These are phyloP conservation scores for Bombus superbus DNA, from an alignment of 1,140 invertebrate species.

Conservation along the genomic window DNA sequence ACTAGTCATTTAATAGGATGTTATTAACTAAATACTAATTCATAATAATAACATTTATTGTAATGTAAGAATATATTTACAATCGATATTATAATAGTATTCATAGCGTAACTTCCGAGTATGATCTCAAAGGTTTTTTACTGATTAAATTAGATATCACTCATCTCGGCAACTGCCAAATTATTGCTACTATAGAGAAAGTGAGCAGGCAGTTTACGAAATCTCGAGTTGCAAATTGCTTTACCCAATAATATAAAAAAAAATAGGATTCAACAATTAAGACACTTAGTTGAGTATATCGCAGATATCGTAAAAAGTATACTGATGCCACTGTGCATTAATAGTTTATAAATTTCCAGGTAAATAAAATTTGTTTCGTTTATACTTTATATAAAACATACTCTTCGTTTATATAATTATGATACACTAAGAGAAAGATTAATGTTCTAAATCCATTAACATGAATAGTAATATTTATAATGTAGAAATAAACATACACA, in stretches of 20 bases:
- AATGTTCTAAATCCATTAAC: not conserved
- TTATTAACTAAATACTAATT: slow-evolving; percentile 52
- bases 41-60: slow-evolving; percentile 74
- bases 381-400: slow-evolving; percentile 8
- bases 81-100: slow-evolving; percentile 60
- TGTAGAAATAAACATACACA: not conserved
- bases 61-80: slow-evolving; percentile 77
- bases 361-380: not conserved
- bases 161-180: slow-evolving; percentile 53
- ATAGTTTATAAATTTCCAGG: not conserved
- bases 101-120: slow-evolving; percentile 46
- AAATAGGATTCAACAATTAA: slow-evolving; percentile 71
- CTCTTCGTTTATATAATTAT: not conserved
- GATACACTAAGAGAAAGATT: not conserved
- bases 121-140: slow-evolving; percentile 31
- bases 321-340: slow-evolving; percentile 57
- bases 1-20: not conserved
- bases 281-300: slow-evolving; percentile 73
- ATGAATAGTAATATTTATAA: slow-evolving; percentile 2
- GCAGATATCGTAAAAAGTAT: slow-evolving; percentile 66
- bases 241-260: slow-evolving; percentile 49
- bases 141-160: slow-evolving; percentile 43
- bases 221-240: slow-evolving; percentile 32
- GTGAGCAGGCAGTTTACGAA: slow-evolving; percentile 56
- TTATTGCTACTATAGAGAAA: slow-evolving; percentile 59